Base-by-base conservation (phyloP, 2,888 invertebrate species). In the Stictocephala bisonia region DNA sequence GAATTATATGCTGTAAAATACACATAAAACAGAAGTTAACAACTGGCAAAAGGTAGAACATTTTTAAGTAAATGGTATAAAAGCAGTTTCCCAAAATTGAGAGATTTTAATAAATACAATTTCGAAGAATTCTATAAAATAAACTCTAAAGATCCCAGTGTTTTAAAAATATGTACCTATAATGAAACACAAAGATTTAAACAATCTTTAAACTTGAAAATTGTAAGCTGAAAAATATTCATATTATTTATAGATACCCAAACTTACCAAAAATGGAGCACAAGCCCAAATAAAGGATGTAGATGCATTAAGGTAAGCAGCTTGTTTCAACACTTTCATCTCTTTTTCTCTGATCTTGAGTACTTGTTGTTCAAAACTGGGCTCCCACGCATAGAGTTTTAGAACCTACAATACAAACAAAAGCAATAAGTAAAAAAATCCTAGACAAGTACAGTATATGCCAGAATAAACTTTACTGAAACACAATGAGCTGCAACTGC, bases 371-470 rank as follows among this genome's bases (percentile, higher is more conserved):
- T 87, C 85, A 79, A 89, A 89, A 15, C 88, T 87, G 22, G 85
- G 84, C 79, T 90, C 90, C 89, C 89, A 89, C 0, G 88, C 89
- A 80, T 89, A 89, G 72, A 89, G 80, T 79, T 89, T 89, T 77
- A 89, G 80, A 6, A 88, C 86, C 84, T 87, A 73, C 64, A 76
- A 75, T 58, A 35, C 53, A 71, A 71, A 51, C 0, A 41, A 69
- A 4, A 15, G 3, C 22, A 27, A 11, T 66, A 44, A 44, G 15
- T 18, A n/a, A 64, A 13, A 15, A 22, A 24, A 11, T 22, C 4
- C 9, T 11, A 56, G 9, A 18, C 40, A 35, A 24, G 26, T 56
- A 56, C 24, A 2, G 11, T 0, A 26, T 27, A 48, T 48, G n/a
- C n/a, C n/a, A n/a, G n/a, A n/a, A n/a, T n/a, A n/a, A n/a, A n/a